Evolutionary conservation across 92 coral and sea anemone species (phyloP), one percentile per base, ranked within the genome.

Genomic region (Phenganax stokvisi): DNA sequence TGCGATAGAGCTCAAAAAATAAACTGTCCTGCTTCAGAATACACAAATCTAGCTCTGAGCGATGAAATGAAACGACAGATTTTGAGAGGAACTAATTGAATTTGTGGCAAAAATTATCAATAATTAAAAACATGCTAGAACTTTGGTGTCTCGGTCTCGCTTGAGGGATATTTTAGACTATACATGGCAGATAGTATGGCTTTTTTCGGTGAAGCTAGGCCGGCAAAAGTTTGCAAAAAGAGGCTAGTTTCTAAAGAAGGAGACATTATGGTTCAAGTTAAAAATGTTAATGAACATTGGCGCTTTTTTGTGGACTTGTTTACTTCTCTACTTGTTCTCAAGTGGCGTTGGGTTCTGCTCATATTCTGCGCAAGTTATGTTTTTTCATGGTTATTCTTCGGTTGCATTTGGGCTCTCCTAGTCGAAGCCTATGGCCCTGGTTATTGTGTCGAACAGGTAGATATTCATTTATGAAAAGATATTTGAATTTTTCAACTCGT

Each of bases 331-430:
- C 87, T 96, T 25, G 97, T 90, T 53, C 76, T 90, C 73, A 83
- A 84, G 29, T 96, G 99, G 99, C 83, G 87, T 0, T 92, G 96
- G 92, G 92, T 96, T 3, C 57, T 88, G 28, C 6, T 90, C 8
- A 58, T 90, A 6, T 96, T 96, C 81, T 85, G 90, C 74, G 80
- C 85, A 20, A 90, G 96, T 3, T 96, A 96, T 81, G 84, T 96
- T 10, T 53, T 90, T 17, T 85, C 99, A 0, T 96, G 99, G 99
- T 53, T 89, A 6, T 60, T 86, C 29, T 96, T 96, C 66, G 99
- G 87, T 29, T 76, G 90, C 9, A 9, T 92, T 7, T 96, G 99
- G 99, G 92, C 96, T 88, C 59, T 86, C n/a, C 83, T 96, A 53
- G 88, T 90, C 56, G 87, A 83, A 13, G 56, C 82, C 8, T 85